These are phyloP conservation scores for Blastobasis adustella DNA, from an alignment of 2,888 invertebrate species.

Conservation along the genomic window DNA sequence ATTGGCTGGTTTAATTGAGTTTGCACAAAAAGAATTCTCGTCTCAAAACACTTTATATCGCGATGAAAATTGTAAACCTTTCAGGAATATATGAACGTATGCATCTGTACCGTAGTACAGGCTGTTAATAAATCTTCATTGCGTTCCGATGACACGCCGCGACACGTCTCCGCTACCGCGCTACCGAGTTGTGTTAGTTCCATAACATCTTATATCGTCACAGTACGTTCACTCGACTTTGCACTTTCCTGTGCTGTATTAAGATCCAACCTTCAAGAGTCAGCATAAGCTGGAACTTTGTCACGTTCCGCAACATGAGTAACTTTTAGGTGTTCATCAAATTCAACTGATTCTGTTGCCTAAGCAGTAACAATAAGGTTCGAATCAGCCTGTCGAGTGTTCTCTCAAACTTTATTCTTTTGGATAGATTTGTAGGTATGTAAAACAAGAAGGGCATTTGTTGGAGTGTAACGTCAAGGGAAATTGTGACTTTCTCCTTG, in stretches of 20 bases:
- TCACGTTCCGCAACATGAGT: slow-evolving; percentile 47
- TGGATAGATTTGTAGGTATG: slow-evolving; percentile 50
- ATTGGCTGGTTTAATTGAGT: too few species aligned
- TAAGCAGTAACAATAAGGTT: slow-evolving; percentile 36
- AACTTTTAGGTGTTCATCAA: slow-evolving; percentile 36
- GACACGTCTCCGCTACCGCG: slow-evolving; percentile 72
- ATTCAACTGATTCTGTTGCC: slow-evolving; percentile 36
- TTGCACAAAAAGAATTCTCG: too few species aligned
- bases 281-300: slow-evolving; percentile 27
- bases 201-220: slow-evolving; percentile 36
- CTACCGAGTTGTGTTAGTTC: slow-evolving; percentile 32
- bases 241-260: slow-evolving; percentile 15
- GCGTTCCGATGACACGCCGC: slow-evolving; percentile 72
- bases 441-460: slow-evolving; percentile 40
- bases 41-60: too few species aligned
- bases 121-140: slow-evolving; percentile 73
- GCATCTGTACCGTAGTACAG: slow-evolving; percentile 52
- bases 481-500: slow-evolving; percentile 18
- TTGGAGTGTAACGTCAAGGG: slow-evolving; percentile 6
- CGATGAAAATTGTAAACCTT: too few species aligned
- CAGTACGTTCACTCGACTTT: slow-evolving; percentile 16
- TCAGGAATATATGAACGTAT: slow-evolving; percentile 43
- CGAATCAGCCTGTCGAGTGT: slow-evolving; percentile 28
- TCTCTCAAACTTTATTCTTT: slow-evolving; percentile 60
- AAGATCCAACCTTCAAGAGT: slow-evolving; percentile 14